Conservation (phyloP, 1,140 invertebrate species). For the Hyposmocoma kahamanoa region DNA sequence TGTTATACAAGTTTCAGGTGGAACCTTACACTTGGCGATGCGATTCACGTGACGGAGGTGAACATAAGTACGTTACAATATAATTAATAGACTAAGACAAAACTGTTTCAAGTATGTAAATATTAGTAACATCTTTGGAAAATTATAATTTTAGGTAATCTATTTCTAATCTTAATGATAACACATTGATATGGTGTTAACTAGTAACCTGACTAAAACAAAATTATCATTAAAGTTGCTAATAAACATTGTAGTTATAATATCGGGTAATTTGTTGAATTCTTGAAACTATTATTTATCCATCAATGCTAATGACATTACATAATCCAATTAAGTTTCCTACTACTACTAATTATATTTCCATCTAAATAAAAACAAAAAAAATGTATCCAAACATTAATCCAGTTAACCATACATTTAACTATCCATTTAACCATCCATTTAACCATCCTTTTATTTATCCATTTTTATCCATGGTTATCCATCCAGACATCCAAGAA, state of each 20-base stretch:
- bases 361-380: no score
- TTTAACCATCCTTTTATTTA: no score
- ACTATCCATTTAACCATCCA: no score
- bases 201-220: neutral
- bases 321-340: no score
- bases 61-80: neutral
- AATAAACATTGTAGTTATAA: neutral
- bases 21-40: no score
- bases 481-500: no score
- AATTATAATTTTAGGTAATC: neutral
- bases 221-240: neutral
- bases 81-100: neutral
- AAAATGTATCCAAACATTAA: no score
- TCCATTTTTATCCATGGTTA: no score
- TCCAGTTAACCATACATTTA: no score
- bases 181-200: neutral
- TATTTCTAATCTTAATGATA: neutral
- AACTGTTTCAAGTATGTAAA: neutral
- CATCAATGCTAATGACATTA: no score
- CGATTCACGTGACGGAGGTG: slow-evolving; percentile 1
- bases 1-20: slow-evolving; percentile 6
- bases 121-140: neutral
- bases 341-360: no score
- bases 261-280: neutral
- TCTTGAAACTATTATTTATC: neutral